Conservation (phyloP, 2,888 invertebrate genomes). For the Seira ritae region DNA sequence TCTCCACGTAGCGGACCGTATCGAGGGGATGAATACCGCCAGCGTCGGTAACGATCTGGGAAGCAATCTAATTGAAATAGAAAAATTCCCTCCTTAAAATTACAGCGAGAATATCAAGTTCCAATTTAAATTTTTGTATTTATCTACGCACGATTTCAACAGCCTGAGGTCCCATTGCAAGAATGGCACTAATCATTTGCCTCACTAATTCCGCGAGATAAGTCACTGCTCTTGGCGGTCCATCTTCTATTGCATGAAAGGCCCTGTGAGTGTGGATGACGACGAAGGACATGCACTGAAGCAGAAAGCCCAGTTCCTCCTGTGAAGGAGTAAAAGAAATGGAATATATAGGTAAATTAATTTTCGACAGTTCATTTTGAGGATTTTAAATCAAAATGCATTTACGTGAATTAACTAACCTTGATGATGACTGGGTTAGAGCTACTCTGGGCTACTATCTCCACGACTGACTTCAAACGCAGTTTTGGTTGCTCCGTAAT, state of each 20-base stretch:
- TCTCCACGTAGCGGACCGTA: conserved; percentile 47
- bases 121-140: not conserved
- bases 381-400: not conserved
- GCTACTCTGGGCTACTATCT: not conserved
- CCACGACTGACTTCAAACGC: not conserved
- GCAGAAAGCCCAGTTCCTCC: conserved; percentile 68
- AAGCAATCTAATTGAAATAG: conserved; percentile 35
- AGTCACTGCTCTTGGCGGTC: conserved; percentile 43
- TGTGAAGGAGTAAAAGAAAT: conserved; percentile 37
- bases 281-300: conserved; percentile 65
- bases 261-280: conserved; percentile 48
- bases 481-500: not conserved
- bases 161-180: not conserved
- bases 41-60: conserved; percentile 16
- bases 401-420: conserved; percentile 2
- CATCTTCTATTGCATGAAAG: conserved; percentile 35
- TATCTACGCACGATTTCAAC: conserved; percentile 35
- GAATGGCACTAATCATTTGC: conserved; percentile 14
- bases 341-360: not conserved
- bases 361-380: no score
- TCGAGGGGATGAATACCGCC: conserved; percentile 52
- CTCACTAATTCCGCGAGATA: conserved; percentile 47
- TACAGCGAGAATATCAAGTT: not conserved
- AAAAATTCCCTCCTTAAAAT: no score
- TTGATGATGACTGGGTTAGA: conserved; percentile 16